phyloP scores from a whole-genome alignment of 2,797 vertebrate genomes.

The Enoplosus armatus region DNA sequence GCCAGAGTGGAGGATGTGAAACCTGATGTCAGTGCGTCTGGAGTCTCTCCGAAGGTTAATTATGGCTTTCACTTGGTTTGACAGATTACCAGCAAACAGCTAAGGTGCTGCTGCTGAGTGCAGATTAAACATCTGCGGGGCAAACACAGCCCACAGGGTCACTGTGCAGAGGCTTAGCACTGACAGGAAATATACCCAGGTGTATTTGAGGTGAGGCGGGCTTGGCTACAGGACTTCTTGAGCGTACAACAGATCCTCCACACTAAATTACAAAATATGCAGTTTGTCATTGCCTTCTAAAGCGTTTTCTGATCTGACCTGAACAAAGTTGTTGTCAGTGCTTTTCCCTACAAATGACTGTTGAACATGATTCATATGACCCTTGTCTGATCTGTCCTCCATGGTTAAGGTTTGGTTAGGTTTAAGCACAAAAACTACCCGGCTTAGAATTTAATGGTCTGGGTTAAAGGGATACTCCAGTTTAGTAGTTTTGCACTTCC shows the following conservation, averaged over 20 bases:
- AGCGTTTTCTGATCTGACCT: background rate
- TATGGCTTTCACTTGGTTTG: constrained; percentile 71
- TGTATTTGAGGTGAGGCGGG: constrained; percentile 22
- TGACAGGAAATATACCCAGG: constrained; percentile 33
- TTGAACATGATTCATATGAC: background rate
- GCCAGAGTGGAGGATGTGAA: constrained; percentile 33
- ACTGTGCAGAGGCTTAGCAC: constrained; percentile 7
- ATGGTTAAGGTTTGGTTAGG: background rate
- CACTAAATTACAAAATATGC: background rate
- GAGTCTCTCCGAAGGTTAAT: constrained; percentile 63
- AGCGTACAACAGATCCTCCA: background rate
- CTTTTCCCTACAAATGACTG: background rate
- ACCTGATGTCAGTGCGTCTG: constrained; percentile 51
- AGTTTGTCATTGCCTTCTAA: background rate
- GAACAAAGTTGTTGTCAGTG: background rate
- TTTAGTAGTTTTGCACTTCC: background rate
- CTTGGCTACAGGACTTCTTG: constrained; percentile 1
- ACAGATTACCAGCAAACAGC: constrained; percentile 71
- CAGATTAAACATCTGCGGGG: constrained; percentile 69
- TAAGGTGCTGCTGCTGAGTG: constrained; percentile 57
- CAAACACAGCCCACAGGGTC: constrained; percentile 57
- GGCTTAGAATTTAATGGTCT: background rate
- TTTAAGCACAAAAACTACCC: background rate
- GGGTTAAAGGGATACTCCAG: background rate
- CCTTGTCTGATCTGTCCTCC: background rate